These are phyloP conservation scores for Macquaria ambigua DNA, from an alignment of 2,113 vertebrate genomes.

Conservation along the genomic window DNA sequence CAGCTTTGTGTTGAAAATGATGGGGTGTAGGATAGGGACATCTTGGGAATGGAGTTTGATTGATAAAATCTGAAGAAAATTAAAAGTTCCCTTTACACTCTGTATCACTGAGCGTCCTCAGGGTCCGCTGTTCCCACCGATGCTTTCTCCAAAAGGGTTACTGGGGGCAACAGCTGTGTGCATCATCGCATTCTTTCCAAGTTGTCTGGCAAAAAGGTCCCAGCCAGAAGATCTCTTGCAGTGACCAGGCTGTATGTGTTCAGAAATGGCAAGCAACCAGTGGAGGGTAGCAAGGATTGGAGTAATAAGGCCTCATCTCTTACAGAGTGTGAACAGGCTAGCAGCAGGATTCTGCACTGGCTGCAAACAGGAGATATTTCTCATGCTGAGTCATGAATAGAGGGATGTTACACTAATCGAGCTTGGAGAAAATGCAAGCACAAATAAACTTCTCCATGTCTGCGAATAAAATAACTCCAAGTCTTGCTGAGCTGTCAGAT, in stretches of 20 bases:
- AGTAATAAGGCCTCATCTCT: background rate
- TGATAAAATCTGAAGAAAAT: background rate
- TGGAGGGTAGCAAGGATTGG: background rate
- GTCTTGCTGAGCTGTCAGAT: background rate
- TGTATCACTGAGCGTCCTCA: background rate
- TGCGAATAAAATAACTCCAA: background rate
- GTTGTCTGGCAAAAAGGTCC: conserved; percentile 11
- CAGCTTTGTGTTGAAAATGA: background rate
- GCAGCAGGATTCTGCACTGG: background rate
- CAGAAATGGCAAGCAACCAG: background rate
- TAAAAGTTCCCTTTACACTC: background rate
- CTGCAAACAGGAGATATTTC: background rate
- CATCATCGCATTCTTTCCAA: conserved; percentile 36
- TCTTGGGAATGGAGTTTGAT: background rate
- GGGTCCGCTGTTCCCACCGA: conserved; percentile 24
- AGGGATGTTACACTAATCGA: background rate
- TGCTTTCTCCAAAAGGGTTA: conserved; percentile 29
- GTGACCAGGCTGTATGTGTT: conserved; percentile 16
- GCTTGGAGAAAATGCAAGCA: background rate
- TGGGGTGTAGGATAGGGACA: background rate
- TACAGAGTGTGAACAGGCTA: background rate
- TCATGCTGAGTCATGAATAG: conserved; percentile 16
- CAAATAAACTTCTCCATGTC: background rate
- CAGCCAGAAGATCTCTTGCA: conserved; percentile 23
- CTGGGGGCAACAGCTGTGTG: conserved; percentile 57